phyloP scores from a whole-genome alignment of 2,888 invertebrate genomes.

The Torymus auratus region DNA sequence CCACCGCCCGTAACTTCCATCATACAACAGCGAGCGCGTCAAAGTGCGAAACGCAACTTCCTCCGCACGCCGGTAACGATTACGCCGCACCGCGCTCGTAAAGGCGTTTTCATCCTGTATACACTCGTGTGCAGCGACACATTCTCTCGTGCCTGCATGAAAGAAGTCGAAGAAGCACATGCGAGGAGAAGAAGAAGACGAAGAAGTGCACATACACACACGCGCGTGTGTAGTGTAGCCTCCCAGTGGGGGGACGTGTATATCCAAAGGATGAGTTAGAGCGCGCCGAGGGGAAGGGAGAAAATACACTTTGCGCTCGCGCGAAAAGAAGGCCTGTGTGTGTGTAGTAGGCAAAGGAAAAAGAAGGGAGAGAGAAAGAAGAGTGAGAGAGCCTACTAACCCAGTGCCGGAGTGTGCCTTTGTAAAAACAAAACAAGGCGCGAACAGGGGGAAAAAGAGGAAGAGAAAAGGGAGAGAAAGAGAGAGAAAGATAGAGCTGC shows the following conservation, averaged over 20 bases:
- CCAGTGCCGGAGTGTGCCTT: slow-evolving; percentile 71
- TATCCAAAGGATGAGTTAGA: slow-evolving; percentile 15
- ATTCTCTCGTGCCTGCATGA: no score
- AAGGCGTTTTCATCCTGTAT: neutral
- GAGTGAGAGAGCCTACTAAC: slow-evolving; percentile 73
- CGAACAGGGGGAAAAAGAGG: slow-evolving; percentile 21
- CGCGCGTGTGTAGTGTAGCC: no score
- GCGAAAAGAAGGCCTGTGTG: slow-evolving; percentile 50
- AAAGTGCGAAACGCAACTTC: no score
- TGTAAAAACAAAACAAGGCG: slow-evolving; percentile 75
- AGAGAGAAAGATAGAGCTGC: neutral
- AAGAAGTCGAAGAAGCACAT: no score
- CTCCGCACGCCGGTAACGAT: neutral
- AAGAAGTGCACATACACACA: no score
- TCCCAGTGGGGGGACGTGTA: neutral
- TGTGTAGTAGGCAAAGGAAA: slow-evolving; percentile 48
- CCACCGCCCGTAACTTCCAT: no score
- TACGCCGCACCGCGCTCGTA: neutral
- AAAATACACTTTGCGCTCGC: neutral
- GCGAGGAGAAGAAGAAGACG: neutral
- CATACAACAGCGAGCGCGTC: no score
- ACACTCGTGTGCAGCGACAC: no score
- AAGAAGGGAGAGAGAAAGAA: slow-evolving; percentile 62
- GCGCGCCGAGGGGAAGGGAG: slow-evolving; percentile 2
- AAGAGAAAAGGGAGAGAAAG: slow-evolving; percentile 18